phyloP scores from a whole-genome alignment of 2,888 invertebrate species.

The Agriopis marginaria region DNA sequence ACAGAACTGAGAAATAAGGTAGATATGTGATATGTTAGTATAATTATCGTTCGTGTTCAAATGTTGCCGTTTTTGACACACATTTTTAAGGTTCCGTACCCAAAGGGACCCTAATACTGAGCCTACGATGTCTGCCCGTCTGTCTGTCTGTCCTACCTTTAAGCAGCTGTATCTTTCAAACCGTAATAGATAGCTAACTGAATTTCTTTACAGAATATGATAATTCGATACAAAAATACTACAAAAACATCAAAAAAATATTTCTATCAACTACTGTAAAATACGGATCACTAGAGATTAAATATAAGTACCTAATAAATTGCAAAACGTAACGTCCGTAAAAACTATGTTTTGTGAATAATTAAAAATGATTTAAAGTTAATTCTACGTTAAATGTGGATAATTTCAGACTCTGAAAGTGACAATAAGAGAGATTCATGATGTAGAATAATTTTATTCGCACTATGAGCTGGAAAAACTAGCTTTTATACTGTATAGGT shows the following conservation, averaged over 20 bases:
- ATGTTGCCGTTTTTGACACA: no score
- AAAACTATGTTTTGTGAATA: conserved; percentile 10
- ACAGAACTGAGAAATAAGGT: neutral
- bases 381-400: conserved; percentile 9
- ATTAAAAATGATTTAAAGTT: conserved; percentile 17
- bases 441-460: conserved; percentile 13
- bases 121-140: no score
- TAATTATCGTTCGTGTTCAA: no score
- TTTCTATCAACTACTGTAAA: conserved; percentile 1
- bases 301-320: conserved; percentile 1
- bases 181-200: no score
- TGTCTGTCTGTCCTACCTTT: no score
- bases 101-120: no score
- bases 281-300: neutral
- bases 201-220: no score
- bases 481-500: neutral
- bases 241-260: neutral
- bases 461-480: neutral
- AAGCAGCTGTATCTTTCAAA: no score
- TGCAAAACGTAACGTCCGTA: neutral
- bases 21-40: no score
- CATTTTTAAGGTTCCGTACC: no score
- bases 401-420: conserved; percentile 6
- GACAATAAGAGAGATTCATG: conserved; percentile 18
- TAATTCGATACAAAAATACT: neutral